A percentile compares a stretch with the other conserved stretches of the same genome.
phyloP scores from a whole-genome alignment of 2,888 invertebrate species.

The Mamestra brassicae region DNA sequence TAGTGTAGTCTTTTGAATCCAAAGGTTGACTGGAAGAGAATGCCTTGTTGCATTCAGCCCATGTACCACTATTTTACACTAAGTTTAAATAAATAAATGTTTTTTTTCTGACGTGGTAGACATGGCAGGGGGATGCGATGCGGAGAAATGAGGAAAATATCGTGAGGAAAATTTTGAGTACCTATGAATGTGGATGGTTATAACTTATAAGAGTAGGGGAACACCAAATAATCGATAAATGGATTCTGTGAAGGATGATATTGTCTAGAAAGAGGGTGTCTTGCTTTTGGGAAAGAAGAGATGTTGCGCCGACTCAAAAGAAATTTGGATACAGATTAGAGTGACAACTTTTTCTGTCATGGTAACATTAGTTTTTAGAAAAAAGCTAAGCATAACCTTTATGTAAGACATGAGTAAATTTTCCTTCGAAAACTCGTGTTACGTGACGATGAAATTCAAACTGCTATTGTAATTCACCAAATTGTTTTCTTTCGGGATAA shows the following conservation, averaged over 20 bases:
- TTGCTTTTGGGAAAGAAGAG: background rate
- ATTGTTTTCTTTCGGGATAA: slow-evolving; percentile 6
- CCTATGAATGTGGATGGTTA: background rate
- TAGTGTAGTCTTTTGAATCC: too few relatives aligned
- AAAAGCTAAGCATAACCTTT: too few relatives aligned
- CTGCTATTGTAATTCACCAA: background rate
- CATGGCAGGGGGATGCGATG: too few relatives aligned
- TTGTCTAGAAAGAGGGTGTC: background rate
- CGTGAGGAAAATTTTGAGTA: background rate
- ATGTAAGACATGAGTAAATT: too few relatives aligned
- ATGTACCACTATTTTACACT: too few relatives aligned
- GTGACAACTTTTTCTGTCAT: background rate
- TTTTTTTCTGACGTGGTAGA: background rate
- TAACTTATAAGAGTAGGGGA: background rate
- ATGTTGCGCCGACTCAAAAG: background rate
- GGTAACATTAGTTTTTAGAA: background rate
- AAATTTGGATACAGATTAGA: background rate
- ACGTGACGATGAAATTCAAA: too few relatives aligned
- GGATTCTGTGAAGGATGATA: background rate
- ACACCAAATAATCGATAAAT: background rate
- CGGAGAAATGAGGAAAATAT: background rate
- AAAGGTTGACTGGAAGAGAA: too few relatives aligned
- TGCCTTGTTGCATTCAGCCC: too few relatives aligned
- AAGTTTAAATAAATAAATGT: too few relatives aligned
- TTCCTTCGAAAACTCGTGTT: background rate